Evolutionary conservation across 2,113 vertebrate genomes (phyloP), one percentile per base, ranked within the genome.

Genomic region (Saccopteryx bilineata): DNA sequence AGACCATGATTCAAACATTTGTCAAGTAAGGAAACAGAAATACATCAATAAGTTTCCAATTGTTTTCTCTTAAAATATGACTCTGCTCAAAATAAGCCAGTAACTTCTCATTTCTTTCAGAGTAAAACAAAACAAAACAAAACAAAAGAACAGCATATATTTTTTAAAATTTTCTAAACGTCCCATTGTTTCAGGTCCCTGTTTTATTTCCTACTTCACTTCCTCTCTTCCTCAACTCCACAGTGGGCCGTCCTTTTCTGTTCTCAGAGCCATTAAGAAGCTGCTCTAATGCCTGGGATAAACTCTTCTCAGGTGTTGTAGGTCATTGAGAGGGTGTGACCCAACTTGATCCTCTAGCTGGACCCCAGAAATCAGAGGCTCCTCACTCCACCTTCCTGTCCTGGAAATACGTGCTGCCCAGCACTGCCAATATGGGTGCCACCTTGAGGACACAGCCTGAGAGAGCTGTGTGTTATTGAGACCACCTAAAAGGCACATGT

Each of bases 211-310:
- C 52, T 4, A 31, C 28, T 50, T 68, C 1, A 18, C 23, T 2
- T 3, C 15, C 6, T 39, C 2, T 13, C 12, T 60, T 3, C 28
- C 5, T 33, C 46, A 23, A 7, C 8, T 0, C 28, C 2, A 1
- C 50, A 1, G 7, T 33, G 0, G 13, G 9, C 17, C 5, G 24
- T 18, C 10, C 31, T 65, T 17, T 31, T 19, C 26, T 9, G 12
- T 58, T 5, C 48, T 33, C 46, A 54, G 50, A 50, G 23, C 23
- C 21, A 7, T 33, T n/a, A 17, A 17, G 0, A 10, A 50, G 33
- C 14, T n/a, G 4, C 5, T 19, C 10, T 10, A 48, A 13, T 4
- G 5, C 18, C 28, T 87, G 12, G 7, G 23, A 1, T 4, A 13
- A 0, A 5, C 2, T 19, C 39, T n/a, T 0, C 13, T 12, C 21